Base-by-base conservation (phyloP, 2,888 invertebrate species). In the Amblyteles armatorius region DNA sequence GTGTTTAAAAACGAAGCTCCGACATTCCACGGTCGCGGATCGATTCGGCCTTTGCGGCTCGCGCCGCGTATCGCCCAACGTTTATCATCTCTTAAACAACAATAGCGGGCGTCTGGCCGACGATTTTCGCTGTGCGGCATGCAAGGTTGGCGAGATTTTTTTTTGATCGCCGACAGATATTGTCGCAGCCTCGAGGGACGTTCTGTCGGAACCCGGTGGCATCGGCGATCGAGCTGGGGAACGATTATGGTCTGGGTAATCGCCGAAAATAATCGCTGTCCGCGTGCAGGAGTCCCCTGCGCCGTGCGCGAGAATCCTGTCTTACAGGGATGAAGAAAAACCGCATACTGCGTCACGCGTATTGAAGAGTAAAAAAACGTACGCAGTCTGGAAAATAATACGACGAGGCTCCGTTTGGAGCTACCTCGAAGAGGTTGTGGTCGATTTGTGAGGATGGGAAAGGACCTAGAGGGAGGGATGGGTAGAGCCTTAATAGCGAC, bases 1-100 rank as follows among this genome's bases (percentile, higher is more conserved):
- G 13, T 44, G 44, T 13, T 60, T 73, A 52, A 40, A 33, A 71
- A 48, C 57, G 50, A 50, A 52, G 40, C 57, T 67, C 65, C 71
- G 84, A 82, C 82, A 78, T 81, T 80, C 77, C 44, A 50, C 74
- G 60, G 40, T 65, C 36, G 36, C 19, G 73, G 67, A 71, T 69
- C 73, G 72, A 52, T 73, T 73, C 57, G 13, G 57, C 48, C 65
- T 63, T 26, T 48, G 19, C 69, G n/a, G 40, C 22, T 65, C 55
- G 40, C 48, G 11, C 57, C 26, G 11, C 13, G n/a, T 63, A 73
- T 79, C 19, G 26, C 40, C 55, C 57, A 50, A 67, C 50, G 81
- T 84, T 69, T 77, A 65, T 74, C 68, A 55, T 65, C 44, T 55
- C 63, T 13, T 48, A 48, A 36, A 69, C 40, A 26, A 29, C 68